Conservation (phyloP, 2,113 vertebrate species). For the Toxotes chatareus region DNA sequence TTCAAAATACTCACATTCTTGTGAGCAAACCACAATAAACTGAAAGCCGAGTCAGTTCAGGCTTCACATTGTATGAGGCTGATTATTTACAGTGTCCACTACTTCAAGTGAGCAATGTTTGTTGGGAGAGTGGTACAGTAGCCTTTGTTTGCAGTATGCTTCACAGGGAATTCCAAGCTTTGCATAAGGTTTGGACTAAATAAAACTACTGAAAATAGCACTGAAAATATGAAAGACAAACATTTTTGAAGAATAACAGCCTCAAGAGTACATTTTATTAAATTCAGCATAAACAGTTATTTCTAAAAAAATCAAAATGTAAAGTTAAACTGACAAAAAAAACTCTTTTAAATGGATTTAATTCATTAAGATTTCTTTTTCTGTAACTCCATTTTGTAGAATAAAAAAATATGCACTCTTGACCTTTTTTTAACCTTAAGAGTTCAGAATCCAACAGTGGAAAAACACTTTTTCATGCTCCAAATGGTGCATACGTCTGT, state of each 20-base stretch:
- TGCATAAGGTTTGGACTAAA: background rate
- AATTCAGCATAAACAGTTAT: background rate
- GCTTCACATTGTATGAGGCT: too few relatives aligned
- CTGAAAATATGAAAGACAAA: background rate
- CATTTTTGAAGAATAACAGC: conserved; percentile 3
- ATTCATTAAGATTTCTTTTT: background rate
- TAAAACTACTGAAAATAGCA: background rate
- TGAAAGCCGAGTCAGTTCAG: too few relatives aligned
- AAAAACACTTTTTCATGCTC: conserved; percentile 30
- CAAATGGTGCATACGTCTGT: background rate
- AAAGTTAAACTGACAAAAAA: background rate
- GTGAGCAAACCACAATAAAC: too few relatives aligned
- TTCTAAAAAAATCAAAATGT: background rate
- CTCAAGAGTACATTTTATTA: background rate
- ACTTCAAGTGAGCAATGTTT: background rate
- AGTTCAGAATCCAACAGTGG: background rate
- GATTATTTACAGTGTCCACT: background rate
- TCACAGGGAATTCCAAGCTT: background rate
- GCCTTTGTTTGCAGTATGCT: background rate
- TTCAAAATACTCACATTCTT: too few relatives aligned
- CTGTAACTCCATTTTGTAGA: background rate
- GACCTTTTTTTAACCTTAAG: background rate
- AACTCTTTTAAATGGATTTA: background rate
- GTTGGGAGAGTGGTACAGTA: background rate
- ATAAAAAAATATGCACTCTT: background rate